Evolutionary conservation across 64 coral and sea anemone species (phyloP), one percentile per base, ranked within the genome.

Genomic region (Orbicella faveolata): DNA sequence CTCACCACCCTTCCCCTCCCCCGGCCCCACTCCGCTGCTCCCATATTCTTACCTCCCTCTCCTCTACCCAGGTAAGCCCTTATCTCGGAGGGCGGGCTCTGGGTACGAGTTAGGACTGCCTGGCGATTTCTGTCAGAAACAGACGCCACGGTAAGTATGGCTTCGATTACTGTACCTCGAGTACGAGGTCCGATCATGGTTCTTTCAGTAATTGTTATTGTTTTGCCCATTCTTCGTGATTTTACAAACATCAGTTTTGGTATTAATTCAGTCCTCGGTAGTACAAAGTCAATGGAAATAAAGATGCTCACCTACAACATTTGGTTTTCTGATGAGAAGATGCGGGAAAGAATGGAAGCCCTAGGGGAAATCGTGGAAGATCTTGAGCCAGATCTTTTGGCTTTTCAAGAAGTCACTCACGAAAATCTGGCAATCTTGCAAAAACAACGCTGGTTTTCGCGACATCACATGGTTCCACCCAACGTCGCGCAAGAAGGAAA

Each of bases 321-420:
- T 78, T 96, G 91, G 91, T 87, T 83, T 34, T 57, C 52, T 1
- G 2, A 36, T 10, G 57, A 59, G 23, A 89, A 90, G 55, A 90
- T 88, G 78, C n/a, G 20, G 11, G 76, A 90, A 16, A 65, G 94
- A 55, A 96, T 96, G 94, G 65, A 65, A 57, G 88, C 81, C 5
- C 73, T 96, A 39, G 91, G 94, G 34, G n/a, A 83, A 88, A 83
- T 91, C 0, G 87, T 96, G 10, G 26, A 68, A 20, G 59, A 93
- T 51, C 59, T 90, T 23, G 79, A 93, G 52, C 94, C 94, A 62
- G 85, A 90, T 52, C 70, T 96, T 34, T 76, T 96, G 48, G 63
- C 94, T 9, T 90, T 96, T 52, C 92, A 93, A 89, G 94, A 96
- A 88, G 94, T 96, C 7, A 96, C 91, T 21, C 59, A 12, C 8